Base-by-base conservation (phyloP, 2,797 vertebrate species). In the Gymnothorax javanicus region DNA sequence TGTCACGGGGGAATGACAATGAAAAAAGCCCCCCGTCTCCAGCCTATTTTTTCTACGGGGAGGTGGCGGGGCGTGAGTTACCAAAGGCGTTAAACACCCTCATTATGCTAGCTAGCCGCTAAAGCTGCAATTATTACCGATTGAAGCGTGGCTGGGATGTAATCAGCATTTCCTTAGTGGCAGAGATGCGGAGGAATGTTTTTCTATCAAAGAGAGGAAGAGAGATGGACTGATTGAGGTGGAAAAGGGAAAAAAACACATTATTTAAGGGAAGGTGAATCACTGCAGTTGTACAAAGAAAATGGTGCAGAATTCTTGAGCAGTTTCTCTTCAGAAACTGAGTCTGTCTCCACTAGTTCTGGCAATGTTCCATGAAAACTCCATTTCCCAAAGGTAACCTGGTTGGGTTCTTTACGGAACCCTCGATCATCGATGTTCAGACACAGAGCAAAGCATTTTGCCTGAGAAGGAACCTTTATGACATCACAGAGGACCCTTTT, bases 81-180 rank as follows among this genome's bases (percentile, higher is more conserved):
- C 85, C 82, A 91, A 90, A 91, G 90, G 87, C 0, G 86, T 91
- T 93, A 95, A 95, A 94, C 91, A 95, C 93, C 91, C 90, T 95
- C 89, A 95, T 96, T 94, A 94, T n/a, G 86, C 71, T 85, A 84
- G 90, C 92, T 91, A 89, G 87, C 58, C 89, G 83, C 71, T 87
- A 91, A 90, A 88, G 88, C 91, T 94, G 84, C 93, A 93, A 94
- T 95, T 94, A 95, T 90, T 89, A 93, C 81, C 89, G 85, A 91
- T 90, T 79, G 86, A 91, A 90, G 93, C 91, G 89, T 90, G 90
- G 89, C 89, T 90, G 13, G 89, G 86, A 85, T 90, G 88, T 92
- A 94, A 96, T 96, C 93, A 95, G 89, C 90, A 90, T 91, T 92
- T 90, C 89, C 94, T 90, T 91, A 87, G 89, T 91, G 88, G 87